These are phyloP conservation scores for Syrista parreyssii DNA, from an alignment of 2,888 invertebrate genomes.

Conservation along the genomic window DNA sequence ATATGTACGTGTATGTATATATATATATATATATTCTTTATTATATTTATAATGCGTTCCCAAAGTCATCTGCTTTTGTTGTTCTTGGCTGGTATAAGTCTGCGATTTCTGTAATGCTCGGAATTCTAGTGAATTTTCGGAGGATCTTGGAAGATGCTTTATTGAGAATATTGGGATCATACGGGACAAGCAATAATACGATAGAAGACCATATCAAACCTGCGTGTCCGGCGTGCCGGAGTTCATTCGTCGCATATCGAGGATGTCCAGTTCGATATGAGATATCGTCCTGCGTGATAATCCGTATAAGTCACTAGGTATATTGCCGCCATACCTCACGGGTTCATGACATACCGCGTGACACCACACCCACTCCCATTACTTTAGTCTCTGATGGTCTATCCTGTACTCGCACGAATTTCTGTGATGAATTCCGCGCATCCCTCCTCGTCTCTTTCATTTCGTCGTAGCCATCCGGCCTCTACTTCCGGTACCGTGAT, in stretches of 20 bases:
- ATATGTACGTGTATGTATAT: neutral
- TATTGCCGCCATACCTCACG: conserved; percentile 62
- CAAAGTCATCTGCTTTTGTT: neutral
- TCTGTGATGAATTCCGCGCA: conserved; percentile 4
- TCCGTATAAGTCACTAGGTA: conserved; percentile 59
- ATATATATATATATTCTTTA: conserved; percentile 13
- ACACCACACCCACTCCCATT: conserved; percentile 40
- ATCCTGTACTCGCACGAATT: conserved; percentile 7
- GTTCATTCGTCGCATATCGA: conserved; percentile 65
- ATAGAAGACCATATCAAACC: conserved; percentile 46
- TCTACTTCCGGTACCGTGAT: neutral
- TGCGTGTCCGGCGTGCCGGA: conserved; percentile 55
- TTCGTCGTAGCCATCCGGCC: neutral
- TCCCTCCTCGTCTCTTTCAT: neutral
- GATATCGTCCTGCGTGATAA: conserved; percentile 60
- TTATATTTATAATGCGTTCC: neutral
- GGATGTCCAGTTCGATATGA: conserved; percentile 63
- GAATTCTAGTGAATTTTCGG: neutral
- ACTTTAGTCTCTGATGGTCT: conserved; percentile 12
- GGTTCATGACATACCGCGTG: conserved; percentile 54
- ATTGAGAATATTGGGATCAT: conserved; percentile 52
- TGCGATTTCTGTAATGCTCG: neutral
- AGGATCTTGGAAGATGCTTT: conserved; percentile 16
- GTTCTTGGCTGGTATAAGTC: neutral
- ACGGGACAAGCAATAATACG: conserved; percentile 56